Conservation (phyloP, 2,113 vertebrate genomes). For the Hylia prasina region DNA sequence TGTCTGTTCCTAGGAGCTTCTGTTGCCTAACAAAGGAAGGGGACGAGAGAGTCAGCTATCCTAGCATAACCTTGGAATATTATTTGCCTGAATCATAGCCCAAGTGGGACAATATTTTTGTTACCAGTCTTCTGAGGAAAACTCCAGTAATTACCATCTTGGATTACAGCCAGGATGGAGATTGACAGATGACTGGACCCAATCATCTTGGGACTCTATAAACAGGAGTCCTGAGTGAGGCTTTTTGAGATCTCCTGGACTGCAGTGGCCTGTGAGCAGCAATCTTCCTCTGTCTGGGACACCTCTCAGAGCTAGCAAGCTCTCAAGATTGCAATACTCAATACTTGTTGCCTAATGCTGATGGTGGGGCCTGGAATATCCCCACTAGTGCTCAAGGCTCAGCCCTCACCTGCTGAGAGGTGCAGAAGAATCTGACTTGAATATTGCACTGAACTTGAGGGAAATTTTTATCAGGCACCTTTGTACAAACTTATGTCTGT, state of each 20-base stretch:
- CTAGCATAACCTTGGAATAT: not conserved
- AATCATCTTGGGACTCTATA: not conserved
- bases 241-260: not conserved
- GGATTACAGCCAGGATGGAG: not conserved
- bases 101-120: not conserved
- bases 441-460: not conserved
- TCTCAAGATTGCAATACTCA: not conserved
- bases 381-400: not conserved
- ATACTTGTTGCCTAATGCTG: not conserved
- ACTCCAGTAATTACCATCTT: not conserved
- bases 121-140: not conserved
- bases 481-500: not conserved
- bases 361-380: not conserved
- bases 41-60: not conserved
- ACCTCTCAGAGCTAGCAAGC: not conserved
- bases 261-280: not conserved
- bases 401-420: not conserved
- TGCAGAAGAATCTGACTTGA: not conserved
- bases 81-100: not conserved
- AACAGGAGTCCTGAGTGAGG: not conserved
- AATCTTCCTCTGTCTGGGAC: not conserved
- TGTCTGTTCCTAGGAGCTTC: not conserved
- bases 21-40: not conserved
- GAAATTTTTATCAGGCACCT: not conserved
- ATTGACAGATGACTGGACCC: not conserved